Conservation (phyloP, 2,113 vertebrate species). For the Varanus salvator region DNA sequence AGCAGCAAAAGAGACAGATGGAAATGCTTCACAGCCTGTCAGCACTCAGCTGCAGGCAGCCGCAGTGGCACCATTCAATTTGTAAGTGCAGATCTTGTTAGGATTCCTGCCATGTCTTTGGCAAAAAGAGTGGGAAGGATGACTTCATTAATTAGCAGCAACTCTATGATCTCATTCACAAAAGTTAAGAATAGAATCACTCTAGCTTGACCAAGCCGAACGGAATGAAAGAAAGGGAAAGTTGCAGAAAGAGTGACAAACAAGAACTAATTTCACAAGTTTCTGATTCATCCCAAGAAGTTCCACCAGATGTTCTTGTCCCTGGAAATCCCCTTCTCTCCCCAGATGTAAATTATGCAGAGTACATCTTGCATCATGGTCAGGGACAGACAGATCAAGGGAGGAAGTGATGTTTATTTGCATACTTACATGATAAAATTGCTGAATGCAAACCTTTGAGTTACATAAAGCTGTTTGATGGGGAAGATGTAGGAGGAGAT, state of each 20-base stretch:
- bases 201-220: not conserved
- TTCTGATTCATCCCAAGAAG: not conserved
- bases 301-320: conserved; percentile 2
- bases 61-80: not conserved
- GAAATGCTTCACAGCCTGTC: conserved; percentile 6
- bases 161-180: not conserved
- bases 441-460: not conserved
- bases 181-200: conserved; percentile 2
- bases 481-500: not conserved
- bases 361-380: not conserved
- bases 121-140: conserved; percentile 12
- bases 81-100: conserved; percentile 7
- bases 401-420: not conserved
- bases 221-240: not conserved
- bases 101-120: conserved; percentile 11
- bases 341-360: not conserved
- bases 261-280: not conserved
- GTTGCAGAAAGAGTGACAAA: not conserved
- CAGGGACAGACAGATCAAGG: not conserved
- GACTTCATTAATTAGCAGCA: not conserved
- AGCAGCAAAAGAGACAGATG: conserved; percentile 5
- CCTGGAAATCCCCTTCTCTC: not conserved
- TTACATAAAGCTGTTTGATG: not conserved
- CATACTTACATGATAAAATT: not conserved
- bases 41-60: not conserved